Evolutionary conservation across 2,113 vertebrate species (phyloP).

Genomic region (Ranitomeya imitator): DNA sequence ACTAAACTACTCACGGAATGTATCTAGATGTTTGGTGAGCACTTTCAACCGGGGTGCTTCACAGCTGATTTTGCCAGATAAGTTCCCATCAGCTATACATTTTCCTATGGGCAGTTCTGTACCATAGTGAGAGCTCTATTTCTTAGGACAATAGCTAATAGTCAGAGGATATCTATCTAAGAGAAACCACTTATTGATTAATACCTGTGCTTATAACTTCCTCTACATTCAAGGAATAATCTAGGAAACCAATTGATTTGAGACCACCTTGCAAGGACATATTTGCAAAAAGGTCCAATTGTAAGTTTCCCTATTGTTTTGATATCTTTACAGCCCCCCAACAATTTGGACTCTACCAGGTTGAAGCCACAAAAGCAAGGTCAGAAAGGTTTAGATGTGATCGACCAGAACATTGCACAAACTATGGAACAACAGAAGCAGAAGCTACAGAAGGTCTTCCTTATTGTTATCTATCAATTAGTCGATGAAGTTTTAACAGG

Average conservation of each 20-base stretch:
- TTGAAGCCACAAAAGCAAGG: background rate
- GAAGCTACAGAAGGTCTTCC: background rate
- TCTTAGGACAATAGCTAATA: no score
- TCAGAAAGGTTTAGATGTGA: background rate
- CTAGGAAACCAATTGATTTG: background rate
- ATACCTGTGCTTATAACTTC: no score
- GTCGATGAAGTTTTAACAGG: constrained; percentile 32
- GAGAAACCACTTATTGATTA: no score
- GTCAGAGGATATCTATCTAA: no score
- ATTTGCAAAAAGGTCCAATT: background rate
- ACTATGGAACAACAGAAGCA: constrained; percentile 1
- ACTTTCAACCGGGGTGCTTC: no score
- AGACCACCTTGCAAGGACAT: background rate
- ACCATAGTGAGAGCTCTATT: no score
- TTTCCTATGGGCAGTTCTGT: no score
- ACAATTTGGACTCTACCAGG: background rate
- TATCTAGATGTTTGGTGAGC: no score
- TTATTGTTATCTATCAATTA: constrained; percentile 20
- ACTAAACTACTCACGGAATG: no score
- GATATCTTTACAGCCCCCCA: background rate
- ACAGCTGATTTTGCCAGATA: background rate
- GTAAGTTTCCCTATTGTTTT: background rate
- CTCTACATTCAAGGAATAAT: background rate
- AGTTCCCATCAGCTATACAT: no score
- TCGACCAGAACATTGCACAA: background rate